phyloP scores from a whole-genome alignment of 2,113 vertebrate species.

The Natator depressus region DNA sequence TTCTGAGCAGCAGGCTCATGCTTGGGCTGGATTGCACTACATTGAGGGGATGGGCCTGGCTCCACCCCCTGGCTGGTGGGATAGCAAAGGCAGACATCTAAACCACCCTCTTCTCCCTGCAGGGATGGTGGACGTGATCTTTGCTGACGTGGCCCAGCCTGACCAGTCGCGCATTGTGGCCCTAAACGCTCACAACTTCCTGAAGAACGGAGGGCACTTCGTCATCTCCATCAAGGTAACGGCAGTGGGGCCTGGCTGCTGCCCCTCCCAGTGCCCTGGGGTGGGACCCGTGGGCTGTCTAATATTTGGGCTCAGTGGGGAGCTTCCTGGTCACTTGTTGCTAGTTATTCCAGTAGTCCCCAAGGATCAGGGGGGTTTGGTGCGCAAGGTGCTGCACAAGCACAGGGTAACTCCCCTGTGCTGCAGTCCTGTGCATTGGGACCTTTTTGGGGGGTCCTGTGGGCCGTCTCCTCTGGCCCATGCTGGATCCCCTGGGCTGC shows the following conservation, averaged over 20 bases:
- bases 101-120: background rate
- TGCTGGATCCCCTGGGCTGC: too few species aligned
- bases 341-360: background rate
- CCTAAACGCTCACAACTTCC: conserved; percentile 93
- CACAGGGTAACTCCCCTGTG: background rate
- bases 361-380: background rate
- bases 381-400: background rate
- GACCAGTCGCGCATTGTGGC: conserved; percentile 95
- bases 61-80: background rate
- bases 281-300: background rate
- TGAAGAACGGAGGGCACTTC: conserved; percentile 93
- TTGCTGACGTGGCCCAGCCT: conserved; percentile 94
- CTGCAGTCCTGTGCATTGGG: too few species aligned
- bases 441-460: too few species aligned
- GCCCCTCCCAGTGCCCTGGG: background rate
- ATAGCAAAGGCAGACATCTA: background rate
- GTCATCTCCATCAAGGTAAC: conserved; percentile 95
- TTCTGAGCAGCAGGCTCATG: background rate
- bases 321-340: background rate
- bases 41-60: background rate
- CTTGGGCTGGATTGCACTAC: background rate
- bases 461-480: too few species aligned
- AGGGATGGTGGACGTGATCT: conserved; percentile 98
- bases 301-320: background rate
- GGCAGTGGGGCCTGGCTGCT: background rate